Percentiles rank a stretch among this genome's conserved stretches.
Evolutionary conservation across 1,140 invertebrate genomes (phyloP).

Genomic region (Drosophila athabasca): DNA sequence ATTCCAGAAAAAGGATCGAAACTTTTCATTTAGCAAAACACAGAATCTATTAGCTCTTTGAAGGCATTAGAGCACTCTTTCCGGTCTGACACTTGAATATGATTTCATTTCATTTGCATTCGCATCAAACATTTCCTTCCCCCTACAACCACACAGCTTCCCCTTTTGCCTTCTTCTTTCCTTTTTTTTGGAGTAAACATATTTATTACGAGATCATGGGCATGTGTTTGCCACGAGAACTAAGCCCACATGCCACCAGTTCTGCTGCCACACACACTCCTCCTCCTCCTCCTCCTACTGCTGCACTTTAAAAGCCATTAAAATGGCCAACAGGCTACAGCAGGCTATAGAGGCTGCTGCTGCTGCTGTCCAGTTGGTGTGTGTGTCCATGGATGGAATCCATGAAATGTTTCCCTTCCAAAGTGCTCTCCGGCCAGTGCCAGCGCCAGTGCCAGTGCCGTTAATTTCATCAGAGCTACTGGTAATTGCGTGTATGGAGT

Average conservation of each 20-base stretch:
- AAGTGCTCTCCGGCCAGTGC: background rate
- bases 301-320: conserved; percentile 80
- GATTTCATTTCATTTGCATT: conserved; percentile 17
- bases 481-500: conserved; percentile 74
- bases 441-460: conserved; percentile 26
- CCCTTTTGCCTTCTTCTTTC: background rate
- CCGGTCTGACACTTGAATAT: background rate
- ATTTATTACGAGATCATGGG: conserved; percentile 40
- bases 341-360: background rate
- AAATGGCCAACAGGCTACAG: conserved; percentile 63
- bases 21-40: background rate
- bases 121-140: background rate
- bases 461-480: conserved; percentile 82
- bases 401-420: conserved; percentile 21
- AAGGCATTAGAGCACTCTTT: no score
- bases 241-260: conserved; percentile 9
- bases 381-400: background rate
- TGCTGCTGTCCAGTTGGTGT: background rate
- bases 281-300: background rate
- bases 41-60: no score
- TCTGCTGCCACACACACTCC: background rate
- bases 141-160: background rate
- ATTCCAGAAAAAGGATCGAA: background rate
- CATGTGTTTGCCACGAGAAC: conserved; percentile 23
- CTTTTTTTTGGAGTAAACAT: conserved; percentile 22